Evolutionary conservation across 1,140 invertebrate genomes (phyloP), one percentile per base, ranked within the genome.

Genomic region (Philotrypesis tridentata): DNA sequence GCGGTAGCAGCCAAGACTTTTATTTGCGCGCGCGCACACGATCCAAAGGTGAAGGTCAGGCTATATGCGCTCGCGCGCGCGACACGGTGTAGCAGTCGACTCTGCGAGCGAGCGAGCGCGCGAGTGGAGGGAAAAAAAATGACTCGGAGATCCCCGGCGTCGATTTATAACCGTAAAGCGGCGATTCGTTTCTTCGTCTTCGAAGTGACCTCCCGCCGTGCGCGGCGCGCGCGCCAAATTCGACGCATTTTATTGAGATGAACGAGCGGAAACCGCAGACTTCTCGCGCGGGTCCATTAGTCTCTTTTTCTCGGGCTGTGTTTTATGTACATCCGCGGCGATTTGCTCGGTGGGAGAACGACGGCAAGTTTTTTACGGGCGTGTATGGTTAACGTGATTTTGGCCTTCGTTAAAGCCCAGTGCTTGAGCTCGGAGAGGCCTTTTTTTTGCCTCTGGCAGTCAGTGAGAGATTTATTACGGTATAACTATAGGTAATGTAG

Each of bases 181-280:
- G 48, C 48, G 48, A 55, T 55, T 55, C 48, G 48, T 55, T 55
- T 55, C 48, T 55, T n/a, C 48, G 9, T 65, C 23, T n/a, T 27
- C 37, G 48, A 80, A 75, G 40, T 65, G 23, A 65, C 61, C 23
- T 1, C 48, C 48, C n/a, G 17, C 33, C n/a, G n/a, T n/a, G n/a
- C n/a, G n/a, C 11, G 55, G 25, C 29, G 55, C 31, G 75, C 80
- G 21, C 55, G 73, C 60, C 83, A 80, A 81, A 85, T 86, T 85
- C 85, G 85, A 90, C 86, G 86, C 86, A 87, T 80, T 90, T 90
- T 91, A 90, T 91, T 90, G 90, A 89, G 90, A 91, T 85, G 87
- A 90, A 91, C 86, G 88, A 87, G 82, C 84, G 14, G 0, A 74
- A 43, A 33, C 55, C 55, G 23, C 61, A 63, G 63, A n/a, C n/a